These are phyloP conservation scores for Ficedula albicollis DNA, from an alignment of 2,797 vertebrate genomes.

Conservation along the genomic window DNA sequence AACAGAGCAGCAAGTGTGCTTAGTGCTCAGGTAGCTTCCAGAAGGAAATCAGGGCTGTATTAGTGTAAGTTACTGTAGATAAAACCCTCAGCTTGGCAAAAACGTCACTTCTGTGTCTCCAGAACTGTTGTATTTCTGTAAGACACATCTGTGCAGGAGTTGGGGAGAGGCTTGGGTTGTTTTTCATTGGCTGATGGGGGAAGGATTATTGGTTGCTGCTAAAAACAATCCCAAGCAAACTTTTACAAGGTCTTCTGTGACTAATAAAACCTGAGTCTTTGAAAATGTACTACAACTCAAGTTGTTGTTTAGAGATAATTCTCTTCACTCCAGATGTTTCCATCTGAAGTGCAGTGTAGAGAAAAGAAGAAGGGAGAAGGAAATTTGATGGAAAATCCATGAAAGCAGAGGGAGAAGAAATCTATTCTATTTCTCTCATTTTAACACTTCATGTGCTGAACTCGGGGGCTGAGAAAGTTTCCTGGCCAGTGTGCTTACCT, in stretches of 20 bases:
- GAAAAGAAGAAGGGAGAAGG: not conserved
- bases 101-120: conserved; percentile 11
- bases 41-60: not conserved
- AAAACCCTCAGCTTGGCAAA: not conserved
- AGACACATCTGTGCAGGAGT: not conserved
- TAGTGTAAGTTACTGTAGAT: not conserved
- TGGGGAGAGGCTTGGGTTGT: not conserved
- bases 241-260: conserved; percentile 61
- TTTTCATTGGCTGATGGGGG: conserved; percentile 36
- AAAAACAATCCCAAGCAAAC: conserved; percentile 61
- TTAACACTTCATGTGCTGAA: not conserved
- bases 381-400: conserved; percentile 11
- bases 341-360: conserved; percentile 7
- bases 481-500: not conserved
- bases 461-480: not conserved
- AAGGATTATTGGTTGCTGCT: conserved; percentile 55
- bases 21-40: not conserved
- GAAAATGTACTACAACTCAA: conserved; percentile 31
- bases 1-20: not conserved
- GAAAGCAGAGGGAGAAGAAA: not conserved
- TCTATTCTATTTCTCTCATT: not conserved
- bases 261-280: conserved; percentile 61
- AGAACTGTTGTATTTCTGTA: not conserved
- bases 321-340: conserved; percentile 54
- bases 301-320: conserved; percentile 61